These are phyloP conservation scores for Penaeus monodon DNA, from an alignment of 2,888 invertebrate genomes.

Conservation along the genomic window DNA sequence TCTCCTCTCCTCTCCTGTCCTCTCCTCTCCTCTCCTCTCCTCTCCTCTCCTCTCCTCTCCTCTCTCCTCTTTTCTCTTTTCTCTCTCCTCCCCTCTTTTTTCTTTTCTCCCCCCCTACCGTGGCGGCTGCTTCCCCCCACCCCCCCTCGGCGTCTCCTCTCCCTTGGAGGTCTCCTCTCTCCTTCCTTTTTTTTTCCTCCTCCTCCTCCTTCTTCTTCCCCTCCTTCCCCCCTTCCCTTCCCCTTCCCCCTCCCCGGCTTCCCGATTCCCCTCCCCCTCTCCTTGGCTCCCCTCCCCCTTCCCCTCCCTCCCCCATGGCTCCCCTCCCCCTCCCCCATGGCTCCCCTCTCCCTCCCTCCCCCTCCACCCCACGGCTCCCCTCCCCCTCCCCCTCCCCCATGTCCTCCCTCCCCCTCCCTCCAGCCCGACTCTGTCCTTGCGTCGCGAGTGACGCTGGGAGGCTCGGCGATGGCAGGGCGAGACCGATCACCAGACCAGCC, in stretches of 20 bases:
- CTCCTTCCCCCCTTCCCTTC: neutral
- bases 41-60: too few relatives aligned
- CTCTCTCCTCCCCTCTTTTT: neutral
- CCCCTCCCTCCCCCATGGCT: neutral
- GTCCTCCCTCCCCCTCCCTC: neutral
- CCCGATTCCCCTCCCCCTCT: neutral
- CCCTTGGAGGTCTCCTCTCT: neutral
- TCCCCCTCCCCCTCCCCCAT: too few relatives aligned
- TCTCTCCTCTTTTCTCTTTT: too few relatives aligned
- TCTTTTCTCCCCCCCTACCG: neutral
- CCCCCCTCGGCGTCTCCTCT: too few relatives aligned
- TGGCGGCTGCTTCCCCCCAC: too few relatives aligned
- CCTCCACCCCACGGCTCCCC: neutral
- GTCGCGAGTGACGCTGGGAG: too few relatives aligned
- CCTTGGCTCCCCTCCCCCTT: neutral
- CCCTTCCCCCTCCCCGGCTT: neutral
- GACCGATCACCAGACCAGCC: too few relatives aligned
- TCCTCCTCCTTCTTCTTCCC: neutral
- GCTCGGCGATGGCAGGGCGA: too few relatives aligned
- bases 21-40: too few relatives aligned
- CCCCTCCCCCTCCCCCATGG: neutral
- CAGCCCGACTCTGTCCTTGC: conserved; percentile 8
- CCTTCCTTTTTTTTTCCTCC: neutral
- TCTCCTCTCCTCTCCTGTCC: too few relatives aligned
- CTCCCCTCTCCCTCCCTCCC: neutral